Evolutionary conservation across 1,140 invertebrate species (phyloP), one percentile per base, ranked within the genome.

Genomic region (Cotesia glomerata): DNA sequence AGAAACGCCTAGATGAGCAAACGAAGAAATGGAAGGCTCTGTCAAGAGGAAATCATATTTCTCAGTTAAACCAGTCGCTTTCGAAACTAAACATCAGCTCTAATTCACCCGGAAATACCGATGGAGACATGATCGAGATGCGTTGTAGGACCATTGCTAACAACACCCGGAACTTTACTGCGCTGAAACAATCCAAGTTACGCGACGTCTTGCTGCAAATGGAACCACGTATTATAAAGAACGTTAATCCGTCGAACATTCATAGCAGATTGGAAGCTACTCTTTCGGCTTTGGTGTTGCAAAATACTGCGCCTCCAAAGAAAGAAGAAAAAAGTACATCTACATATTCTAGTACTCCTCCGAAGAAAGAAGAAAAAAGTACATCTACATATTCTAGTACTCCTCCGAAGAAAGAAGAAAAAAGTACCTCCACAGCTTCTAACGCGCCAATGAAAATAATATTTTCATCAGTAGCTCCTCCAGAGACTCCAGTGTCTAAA

Each of bases 261-360:
- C 84, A 87, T 36, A 79, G 87, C 63, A 78, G 79, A 52, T 74
- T 87, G 9, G 80, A 87, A 63, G 79, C 80, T 0, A 87, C 85
- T 0, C 67, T 87, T 4, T 85, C 82, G 7, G 81, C 81, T 5
- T 51, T 87, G 4, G 81, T 82, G 3, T 76, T 78, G 16, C 62
- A 52, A 0, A 75, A 26, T 65, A 56, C 69, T 59, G 39, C 64
- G 14, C 36, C 18, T n/a, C 9, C 51, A 13, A 77, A 77, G 8
- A 58, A 34, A 3, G 77, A 76, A 26, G 5, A 51, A 4, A 69
- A 74, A 63, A n/a, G 9, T 3, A 54, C 52, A n/a, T 1, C 52
- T 54, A n/a, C 52, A 54, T 5, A 14, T 54, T 9, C 5, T n/a
- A 14, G 11, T 14, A 13, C 52, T 14, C 5, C 39, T 26, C 26